Conservation (phyloP, 1,140 invertebrate species). For the Mactra quadrangularis region DNA sequence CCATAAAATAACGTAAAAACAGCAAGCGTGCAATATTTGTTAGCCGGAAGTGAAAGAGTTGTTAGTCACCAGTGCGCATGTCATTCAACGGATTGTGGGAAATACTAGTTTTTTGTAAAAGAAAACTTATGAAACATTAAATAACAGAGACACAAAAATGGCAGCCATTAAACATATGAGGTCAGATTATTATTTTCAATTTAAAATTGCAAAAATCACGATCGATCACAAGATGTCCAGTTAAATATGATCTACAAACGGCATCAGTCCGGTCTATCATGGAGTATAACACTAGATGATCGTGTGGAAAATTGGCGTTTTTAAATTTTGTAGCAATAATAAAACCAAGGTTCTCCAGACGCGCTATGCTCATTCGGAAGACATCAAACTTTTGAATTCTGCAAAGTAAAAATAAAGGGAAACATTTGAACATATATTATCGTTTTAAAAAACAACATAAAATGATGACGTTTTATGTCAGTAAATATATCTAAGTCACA, state of each 20-base stretch:
- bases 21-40: conserved; percentile 25
- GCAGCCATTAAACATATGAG: conserved; percentile 24
- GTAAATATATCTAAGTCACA: too few relatives aligned
- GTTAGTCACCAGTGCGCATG: conserved; percentile 9
- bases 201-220: conserved; percentile 1
- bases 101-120: background rate
- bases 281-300: conserved; percentile 31
- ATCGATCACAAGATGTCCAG: conserved; percentile 16
- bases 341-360: conserved; percentile 31
- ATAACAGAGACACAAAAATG: conserved; percentile 18
- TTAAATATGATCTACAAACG: conserved; percentile 2
- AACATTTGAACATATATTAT: too few relatives aligned
- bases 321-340: conserved; percentile 40
- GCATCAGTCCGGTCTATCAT: conserved; percentile 15
- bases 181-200: background rate
- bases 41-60: conserved; percentile 2
- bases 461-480: too few relatives aligned
- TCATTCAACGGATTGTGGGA: conserved; percentile 26
- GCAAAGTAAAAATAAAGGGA: conserved; percentile 66
- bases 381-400: conserved; percentile 82
- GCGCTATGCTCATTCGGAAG: conserved; percentile 72
- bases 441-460: too few relatives aligned
- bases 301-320: conserved; percentile 46
- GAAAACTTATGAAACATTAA: conserved; percentile 16
- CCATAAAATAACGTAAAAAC: conserved; percentile 18